Conservation (phyloP, 2,888 invertebrate genomes). For the Thereva nobilitata region DNA sequence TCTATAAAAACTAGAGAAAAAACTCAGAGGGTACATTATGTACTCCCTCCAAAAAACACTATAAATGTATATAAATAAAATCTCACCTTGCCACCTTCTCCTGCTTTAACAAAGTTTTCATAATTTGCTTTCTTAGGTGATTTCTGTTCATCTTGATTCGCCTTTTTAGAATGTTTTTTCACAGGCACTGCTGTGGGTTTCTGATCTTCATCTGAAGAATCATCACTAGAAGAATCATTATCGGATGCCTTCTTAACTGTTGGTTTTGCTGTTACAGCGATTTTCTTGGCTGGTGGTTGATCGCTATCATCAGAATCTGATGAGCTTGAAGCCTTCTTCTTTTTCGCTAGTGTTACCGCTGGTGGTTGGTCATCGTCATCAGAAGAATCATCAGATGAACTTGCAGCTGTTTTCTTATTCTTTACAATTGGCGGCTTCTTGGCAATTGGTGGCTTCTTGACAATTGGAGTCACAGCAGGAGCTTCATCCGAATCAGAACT, state of each 20-base stretch:
- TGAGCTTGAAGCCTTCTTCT: conserved; percentile 40
- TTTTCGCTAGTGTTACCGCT: background rate
- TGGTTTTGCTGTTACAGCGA: background rate
- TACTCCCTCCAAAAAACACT: too few species aligned
- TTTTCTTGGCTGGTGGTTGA: conserved; percentile 44
- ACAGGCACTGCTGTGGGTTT: conserved; percentile 33
- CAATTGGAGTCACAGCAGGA: conserved; percentile 10
- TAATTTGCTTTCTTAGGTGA: conserved; percentile 52
- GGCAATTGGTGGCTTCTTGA: conserved; percentile 39
- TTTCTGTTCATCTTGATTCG: too few species aligned
- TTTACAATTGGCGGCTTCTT: conserved; percentile 43
- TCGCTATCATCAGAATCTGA: conserved; percentile 38
- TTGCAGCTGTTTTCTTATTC: conserved; percentile 35
- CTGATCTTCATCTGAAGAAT: conserved; percentile 37
- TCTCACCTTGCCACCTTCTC: conserved; percentile 48
- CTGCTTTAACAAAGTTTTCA: conserved; percentile 72
- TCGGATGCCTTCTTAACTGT: too few species aligned
- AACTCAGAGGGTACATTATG: too few species aligned
- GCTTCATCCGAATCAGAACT: conserved; percentile 48
- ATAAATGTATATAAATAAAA: too few species aligned
- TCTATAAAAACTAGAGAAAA: too few species aligned
- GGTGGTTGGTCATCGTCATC: conserved; percentile 14
- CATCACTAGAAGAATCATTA: background rate
- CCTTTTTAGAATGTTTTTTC: background rate
- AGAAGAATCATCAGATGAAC: conserved; percentile 41